Base-by-base conservation (phyloP, 2,888 invertebrate genomes). In the Amaurobius ferox region DNA sequence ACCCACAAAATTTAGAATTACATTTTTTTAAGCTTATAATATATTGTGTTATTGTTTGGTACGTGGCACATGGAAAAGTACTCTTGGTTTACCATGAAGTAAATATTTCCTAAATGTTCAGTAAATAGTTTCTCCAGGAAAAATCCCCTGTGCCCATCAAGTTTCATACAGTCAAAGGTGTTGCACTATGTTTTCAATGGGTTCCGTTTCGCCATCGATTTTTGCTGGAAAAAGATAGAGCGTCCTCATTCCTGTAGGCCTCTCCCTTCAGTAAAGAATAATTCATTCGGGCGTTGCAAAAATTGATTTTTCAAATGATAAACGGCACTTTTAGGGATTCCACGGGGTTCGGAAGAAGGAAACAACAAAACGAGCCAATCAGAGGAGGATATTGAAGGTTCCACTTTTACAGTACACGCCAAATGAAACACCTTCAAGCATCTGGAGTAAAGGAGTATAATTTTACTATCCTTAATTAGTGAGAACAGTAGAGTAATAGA, bases 241-340 rank as follows among this genome's bases (percentile, higher is more conserved):
- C 55, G 23, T 55, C 55, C 55, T 55, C 55, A 55, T 55, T 55
- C 23, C 55, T 2, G 23, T 55, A 55, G 55, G 23, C 55, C 55
- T 55, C 55, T 23, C 55, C 23, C 55, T 55, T 55, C 23, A 55
- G 55, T 55, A 55, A 55, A 55, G 55, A 55, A 55, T 55, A 55
- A 55, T 55, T 23, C 19, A 55, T 55, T 55, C 23, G 55, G 55
- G 19, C 55, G 55, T 55, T 55, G 55, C 55, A 55, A 55, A 55
- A 55, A 55, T 55, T 55, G 55, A 55, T 55, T 55, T 55, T 55
- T 55, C 55, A 55, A 55, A 55, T 55, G 55, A 55, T 55, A 55
- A 55, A 55, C 55, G 55, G 55, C 55, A 3, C 55, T 55, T 55
- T 55, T 55, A 55, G 55, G 55, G 23, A 55, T 55, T 55, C 55